Conservation (phyloP, 2,113 vertebrate genomes). For the Oncorhynchus clarkii region DNA sequence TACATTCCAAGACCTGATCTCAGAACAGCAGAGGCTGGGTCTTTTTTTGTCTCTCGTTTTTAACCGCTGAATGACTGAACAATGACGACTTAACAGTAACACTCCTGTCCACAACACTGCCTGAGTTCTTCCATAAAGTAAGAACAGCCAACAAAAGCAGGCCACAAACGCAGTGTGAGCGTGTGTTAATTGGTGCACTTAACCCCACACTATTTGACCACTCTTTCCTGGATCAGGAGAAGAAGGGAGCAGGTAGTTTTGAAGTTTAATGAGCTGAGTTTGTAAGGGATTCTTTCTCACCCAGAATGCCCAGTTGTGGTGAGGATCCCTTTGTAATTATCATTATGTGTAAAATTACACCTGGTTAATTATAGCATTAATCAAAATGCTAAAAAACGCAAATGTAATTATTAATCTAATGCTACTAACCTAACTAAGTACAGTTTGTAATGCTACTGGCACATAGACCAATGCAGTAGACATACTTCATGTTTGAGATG, state of each 20-base stretch:
- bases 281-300: conserved; percentile 21
- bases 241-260: not conserved
- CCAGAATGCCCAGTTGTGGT: conserved; percentile 16
- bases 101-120: conserved; percentile 24
- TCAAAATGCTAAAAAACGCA: not conserved
- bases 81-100: conserved; percentile 17
- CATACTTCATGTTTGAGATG: no score
- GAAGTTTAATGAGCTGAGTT: not conserved
- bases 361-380: conserved; percentile 11
- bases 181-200: conserved; percentile 4
- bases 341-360: conserved; percentile 4
- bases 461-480: no score
- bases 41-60: not conserved
- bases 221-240: not conserved
- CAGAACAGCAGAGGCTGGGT: not conserved
- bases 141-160: conserved; percentile 29
- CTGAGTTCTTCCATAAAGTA: conserved; percentile 16
- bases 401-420: not conserved
- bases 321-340: conserved; percentile 4
- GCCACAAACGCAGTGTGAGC: conserved; percentile 17
- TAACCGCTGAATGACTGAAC: conserved; percentile 9
- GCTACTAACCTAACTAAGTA: no score
- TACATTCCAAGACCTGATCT: conserved; percentile 3
- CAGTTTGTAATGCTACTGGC: no score
- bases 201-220: conserved; percentile 14